Conservation (phyloP, 1,140 invertebrate genomes). For the Hestina assimilis region DNA sequence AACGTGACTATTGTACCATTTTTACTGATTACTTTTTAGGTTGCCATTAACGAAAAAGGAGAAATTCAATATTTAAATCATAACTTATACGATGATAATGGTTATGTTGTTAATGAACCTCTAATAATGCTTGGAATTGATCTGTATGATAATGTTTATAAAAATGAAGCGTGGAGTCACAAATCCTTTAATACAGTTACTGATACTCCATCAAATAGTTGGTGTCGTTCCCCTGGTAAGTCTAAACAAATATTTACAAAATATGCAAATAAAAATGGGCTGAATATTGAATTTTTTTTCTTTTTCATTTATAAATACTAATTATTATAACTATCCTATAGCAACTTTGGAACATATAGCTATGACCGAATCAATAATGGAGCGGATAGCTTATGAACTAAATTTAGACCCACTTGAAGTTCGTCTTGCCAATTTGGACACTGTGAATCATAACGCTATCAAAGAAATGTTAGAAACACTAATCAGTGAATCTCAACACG, state of each 20-base stretch:
- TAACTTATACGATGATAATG: slow-evolving; percentile 81
- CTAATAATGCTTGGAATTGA: slow-evolving; percentile 20
- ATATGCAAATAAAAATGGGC: neutral
- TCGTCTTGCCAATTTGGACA: slow-evolving; percentile 80
- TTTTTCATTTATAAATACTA: neutral
- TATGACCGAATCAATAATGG: slow-evolving; percentile 88
- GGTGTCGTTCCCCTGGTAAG: slow-evolving; percentile 35
- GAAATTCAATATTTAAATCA: slow-evolving; percentile 81
- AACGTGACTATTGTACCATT: too few species aligned
- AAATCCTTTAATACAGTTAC: slow-evolving; percentile 52
- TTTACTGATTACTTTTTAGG: slow-evolving; percentile 39
- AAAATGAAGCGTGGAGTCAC: slow-evolving; percentile 45
- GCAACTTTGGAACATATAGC: slow-evolving; percentile 82
- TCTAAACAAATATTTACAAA: neutral
- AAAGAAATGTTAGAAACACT: slow-evolving; percentile 32
- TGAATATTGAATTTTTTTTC: too few species aligned
- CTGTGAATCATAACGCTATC: slow-evolving; percentile 11
- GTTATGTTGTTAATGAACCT: slow-evolving; percentile 79
- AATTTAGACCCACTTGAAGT: slow-evolving; percentile 84
- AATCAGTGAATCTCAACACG: slow-evolving; percentile 30
- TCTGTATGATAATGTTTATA: slow-evolving; percentile 77
- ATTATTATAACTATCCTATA: slow-evolving; percentile 39
- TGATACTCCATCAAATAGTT: slow-evolving; percentile 71
- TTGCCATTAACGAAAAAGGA: slow-evolving; percentile 81
- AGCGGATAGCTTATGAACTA: slow-evolving; percentile 85